Evolutionary conservation across 2,888 invertebrate genomes (phyloP), one percentile per base, ranked within the genome.

Genomic region (Yponomeuta malinellus): DNA sequence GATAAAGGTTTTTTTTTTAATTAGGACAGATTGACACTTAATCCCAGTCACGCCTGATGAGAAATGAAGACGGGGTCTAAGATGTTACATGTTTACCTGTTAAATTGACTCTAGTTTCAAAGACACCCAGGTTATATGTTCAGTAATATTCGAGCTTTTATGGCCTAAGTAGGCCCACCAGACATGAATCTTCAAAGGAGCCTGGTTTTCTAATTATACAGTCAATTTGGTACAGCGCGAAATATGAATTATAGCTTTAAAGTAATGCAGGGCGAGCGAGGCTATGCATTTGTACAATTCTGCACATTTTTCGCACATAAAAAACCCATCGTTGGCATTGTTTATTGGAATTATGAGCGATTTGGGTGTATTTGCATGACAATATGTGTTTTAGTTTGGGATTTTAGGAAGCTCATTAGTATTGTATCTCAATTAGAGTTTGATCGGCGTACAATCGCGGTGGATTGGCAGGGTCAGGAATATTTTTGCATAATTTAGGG

Each of bases 201-300:
- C 70, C 23, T 37, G 65, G 43, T 48, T 65, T 86, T 86, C 84
- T 89, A 90, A 91, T 91, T 90, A 91, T 87, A 90, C 90, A 90
- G 82, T 90, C 90, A 90, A 91, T 91, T 91, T 91, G 87, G 85
- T 84, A 83, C 86, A 87, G 86, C 84, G 85, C 79, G 85, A 83
- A 85, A 85, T 84, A 82, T 90, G 88, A 90, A 80, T 91, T 89
- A 91, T 89, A 85, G 84, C 89, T 82, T 2, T 10, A 52, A 52
- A 59, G 52, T 59, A 59, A 59, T 12, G 76, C 74, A 74, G 81
- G 85, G 83, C 85, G 80, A 86, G 84, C 84, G 66, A 43, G 69
- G 43, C 12, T 68, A 67, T 85, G 81, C 85, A 88, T 88, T 89
- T 89, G 80, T 82, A 85, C 87, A 85, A 88, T 79, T 86, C 85